These are phyloP conservation scores for Darevskia nairensis DNA, from an alignment of 2,797 vertebrate species.

Conservation along the genomic window DNA sequence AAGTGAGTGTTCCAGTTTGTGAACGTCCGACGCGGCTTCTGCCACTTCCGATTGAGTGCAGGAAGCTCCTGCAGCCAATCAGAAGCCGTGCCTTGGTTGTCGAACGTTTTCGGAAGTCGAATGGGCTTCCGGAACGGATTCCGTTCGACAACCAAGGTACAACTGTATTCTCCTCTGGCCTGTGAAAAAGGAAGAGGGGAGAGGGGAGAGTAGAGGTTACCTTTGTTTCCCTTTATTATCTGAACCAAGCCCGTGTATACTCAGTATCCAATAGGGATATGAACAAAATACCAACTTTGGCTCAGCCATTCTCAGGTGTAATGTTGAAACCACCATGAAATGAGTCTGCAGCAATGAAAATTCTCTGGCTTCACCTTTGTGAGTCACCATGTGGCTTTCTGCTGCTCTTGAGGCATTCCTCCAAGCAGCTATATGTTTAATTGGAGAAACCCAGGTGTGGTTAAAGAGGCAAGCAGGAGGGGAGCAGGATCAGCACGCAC, in stretches of 20 bases:
- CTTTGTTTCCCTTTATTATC: not conserved
- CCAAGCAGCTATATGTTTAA: not conserved
- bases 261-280: not conserved
- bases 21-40: too few relatives aligned
- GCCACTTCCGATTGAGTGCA: too few relatives aligned
- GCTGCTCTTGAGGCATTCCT: not conserved
- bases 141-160: too few relatives aligned
- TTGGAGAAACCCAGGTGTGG: not conserved
- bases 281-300: not conserved
- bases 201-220: not conserved
- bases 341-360: not conserved
- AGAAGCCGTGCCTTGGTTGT: too few relatives aligned
- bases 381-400: not conserved
- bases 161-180: not conserved
- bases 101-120: too few relatives aligned
- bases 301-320: accelerated
- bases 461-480: not conserved
- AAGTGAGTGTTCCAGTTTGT: too few relatives aligned
- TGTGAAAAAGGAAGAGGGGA: not conserved
- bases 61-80: too few relatives aligned
- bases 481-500: not conserved
- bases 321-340: not conserved
- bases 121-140: too few relatives aligned
- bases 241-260: not conserved
- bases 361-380: not conserved